A percentile compares a stretch with the other conserved stretches of the same genome.
phyloP scores from a whole-genome alignment of 2,113 vertebrate genomes.

The Platichthys flesus region DNA sequence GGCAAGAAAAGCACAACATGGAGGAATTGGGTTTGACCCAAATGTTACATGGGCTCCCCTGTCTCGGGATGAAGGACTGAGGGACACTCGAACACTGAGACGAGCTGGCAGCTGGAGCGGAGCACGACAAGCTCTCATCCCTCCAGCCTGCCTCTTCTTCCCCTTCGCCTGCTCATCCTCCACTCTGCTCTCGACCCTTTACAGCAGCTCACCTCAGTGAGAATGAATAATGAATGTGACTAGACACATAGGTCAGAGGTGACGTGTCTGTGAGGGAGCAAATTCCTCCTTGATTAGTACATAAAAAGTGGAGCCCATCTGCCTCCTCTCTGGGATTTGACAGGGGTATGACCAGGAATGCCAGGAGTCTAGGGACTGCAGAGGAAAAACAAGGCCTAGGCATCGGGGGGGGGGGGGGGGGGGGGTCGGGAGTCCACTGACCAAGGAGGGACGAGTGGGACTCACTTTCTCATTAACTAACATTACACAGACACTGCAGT shows the following conservation, averaged over 20 bases:
- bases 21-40: constrained; percentile 45
- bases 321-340: constrained; percentile 76
- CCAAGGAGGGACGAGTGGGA: constrained; percentile 59
- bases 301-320: constrained; percentile 82
- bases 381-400: constrained; percentile 20
- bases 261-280: constrained; percentile 82
- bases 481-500: constrained; percentile 48
- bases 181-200: constrained; percentile 62
- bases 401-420: no score
- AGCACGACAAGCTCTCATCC: constrained; percentile 54
- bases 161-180: constrained; percentile 58
- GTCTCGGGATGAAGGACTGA: constrained; percentile 37
- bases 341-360: constrained; percentile 69
- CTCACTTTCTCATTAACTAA: constrained; percentile 64
- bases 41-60: constrained; percentile 33
- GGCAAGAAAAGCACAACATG: constrained; percentile 35
- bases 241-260: constrained; percentile 81
- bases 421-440: constrained; percentile 37
- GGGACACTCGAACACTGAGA: constrained; percentile 49
- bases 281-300: constrained; percentile 85
- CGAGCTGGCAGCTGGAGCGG: constrained; percentile 63
- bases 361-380: constrained; percentile 64
- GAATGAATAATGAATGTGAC: constrained; percentile 85
- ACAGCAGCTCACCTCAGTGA: constrained; percentile 74
- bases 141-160: constrained; percentile 39